Conservation (phyloP, 2,797 vertebrate species). For the Sebastes paucispinis region DNA sequence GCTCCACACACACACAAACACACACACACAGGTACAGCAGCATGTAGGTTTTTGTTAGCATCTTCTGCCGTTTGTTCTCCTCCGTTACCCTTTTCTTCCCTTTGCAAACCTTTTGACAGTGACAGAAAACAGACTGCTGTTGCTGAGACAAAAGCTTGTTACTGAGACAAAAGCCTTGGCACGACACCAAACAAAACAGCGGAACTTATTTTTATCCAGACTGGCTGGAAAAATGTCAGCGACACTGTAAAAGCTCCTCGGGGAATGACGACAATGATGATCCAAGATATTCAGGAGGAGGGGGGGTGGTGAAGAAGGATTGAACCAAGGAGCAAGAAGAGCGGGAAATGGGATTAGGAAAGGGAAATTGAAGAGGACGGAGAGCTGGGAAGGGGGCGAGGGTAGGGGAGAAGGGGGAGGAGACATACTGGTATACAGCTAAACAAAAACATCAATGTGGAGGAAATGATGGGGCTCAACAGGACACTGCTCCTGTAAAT, state of each 20-base stretch:
- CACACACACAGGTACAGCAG: conserved; percentile 44
- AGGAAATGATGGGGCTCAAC: conserved; percentile 40
- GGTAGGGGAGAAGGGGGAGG: conserved; percentile 52
- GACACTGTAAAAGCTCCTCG: conserved; percentile 48
- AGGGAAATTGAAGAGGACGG: conserved; percentile 56
- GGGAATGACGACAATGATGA: conserved; percentile 17
- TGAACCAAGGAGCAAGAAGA: conserved; percentile 28
- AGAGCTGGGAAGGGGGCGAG: conserved; percentile 24
- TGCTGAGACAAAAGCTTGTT: conserved; percentile 72
- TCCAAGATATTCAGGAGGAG: conserved; percentile 16
- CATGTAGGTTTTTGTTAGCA: conserved; percentile 44
- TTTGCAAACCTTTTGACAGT: conserved; percentile 47
- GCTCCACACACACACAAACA: conserved; percentile 24
- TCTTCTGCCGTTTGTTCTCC: conserved; percentile 38
- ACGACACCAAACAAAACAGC: conserved; percentile 70
- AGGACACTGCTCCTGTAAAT: conserved; percentile 54
- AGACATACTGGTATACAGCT: conserved; percentile 74
- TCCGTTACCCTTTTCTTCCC: conserved; percentile 9
- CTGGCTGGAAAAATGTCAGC: conserved; percentile 58
- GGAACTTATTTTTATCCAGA: conserved; percentile 66
- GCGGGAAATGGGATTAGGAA: conserved; percentile 69
- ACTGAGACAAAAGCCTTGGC: conserved; percentile 71
- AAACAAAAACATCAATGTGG: conserved; percentile 66
- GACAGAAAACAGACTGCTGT: conserved; percentile 70
- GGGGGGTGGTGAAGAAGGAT: not conserved